Base-by-base conservation (phyloP, 2,113 vertebrate genomes). In the Chrysochloris asiatica region DNA sequence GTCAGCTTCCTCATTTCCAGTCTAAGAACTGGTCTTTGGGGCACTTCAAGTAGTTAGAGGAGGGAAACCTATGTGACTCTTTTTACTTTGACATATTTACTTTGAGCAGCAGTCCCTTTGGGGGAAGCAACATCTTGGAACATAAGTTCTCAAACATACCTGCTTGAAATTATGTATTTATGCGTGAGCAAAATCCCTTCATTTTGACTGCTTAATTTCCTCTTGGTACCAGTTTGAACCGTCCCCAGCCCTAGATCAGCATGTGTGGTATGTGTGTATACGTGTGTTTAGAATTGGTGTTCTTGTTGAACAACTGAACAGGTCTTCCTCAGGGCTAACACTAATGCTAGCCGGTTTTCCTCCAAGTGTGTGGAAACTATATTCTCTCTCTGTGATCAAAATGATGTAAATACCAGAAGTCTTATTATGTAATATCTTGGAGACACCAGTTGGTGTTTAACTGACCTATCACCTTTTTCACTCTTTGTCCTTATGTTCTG, bases 401-500 rank as follows among this genome's bases (percentile, higher is more conserved):
- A 78, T 82, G 75, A 77, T 65, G 28, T 72, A 36, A 88, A 88
- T 71, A 65, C 61, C 50, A 82, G 75, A 24, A 10, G 41, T 48
- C 65, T 75, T 36, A 41, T 56, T 85, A 54, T 33, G 3, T 36
- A 93, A 38, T 61, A 73, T 56, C 47, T 71, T 77, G 47, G 36
- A 92, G 43, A 54, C 67, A 63, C 73, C 41, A 81, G 67, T 59
- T 94, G 83, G 73, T 90, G 47, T 87, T 91, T 82, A 81, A 63
- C 73, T 88, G 84, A 93, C 93, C 88, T 82, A 8, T 77, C 1
- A 30, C 24, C 63, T 81, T 61, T 93, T 88, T 73, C 45, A 22
- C 80, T 67, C 69, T 87, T 61, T 71, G 79, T 91, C 88, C 41
- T 85, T 76, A 9, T 84, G 82, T 77, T 94, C 73, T 72, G 28